These are phyloP conservation scores for Mormyrus lacerda DNA, from an alignment of 2,113 vertebrate species.

Conservation along the genomic window DNA sequence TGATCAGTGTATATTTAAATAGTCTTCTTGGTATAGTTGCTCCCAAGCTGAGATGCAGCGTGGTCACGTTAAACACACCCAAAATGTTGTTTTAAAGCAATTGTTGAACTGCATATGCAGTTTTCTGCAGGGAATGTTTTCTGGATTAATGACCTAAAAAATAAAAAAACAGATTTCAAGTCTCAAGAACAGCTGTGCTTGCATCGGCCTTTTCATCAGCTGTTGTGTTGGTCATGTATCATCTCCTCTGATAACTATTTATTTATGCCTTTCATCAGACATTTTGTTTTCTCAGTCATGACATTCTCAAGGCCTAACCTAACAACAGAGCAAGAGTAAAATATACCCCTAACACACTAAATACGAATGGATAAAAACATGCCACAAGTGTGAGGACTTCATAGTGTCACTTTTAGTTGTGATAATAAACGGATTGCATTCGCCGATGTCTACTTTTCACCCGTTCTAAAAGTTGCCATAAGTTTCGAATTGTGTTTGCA, in stretches of 20 bases:
- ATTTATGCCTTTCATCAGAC: background rate
- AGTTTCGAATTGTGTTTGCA: background rate
- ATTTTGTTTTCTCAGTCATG: background rate
- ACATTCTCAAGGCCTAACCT: background rate
- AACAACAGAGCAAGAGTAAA: background rate
- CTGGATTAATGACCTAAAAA: background rate
- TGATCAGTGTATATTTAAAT: background rate
- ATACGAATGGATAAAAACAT: background rate
- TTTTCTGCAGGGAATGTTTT: background rate
- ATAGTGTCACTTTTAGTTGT: background rate
- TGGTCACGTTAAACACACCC: background rate
- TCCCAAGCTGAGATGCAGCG: background rate
- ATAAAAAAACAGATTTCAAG: background rate
- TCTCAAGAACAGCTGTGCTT: background rate
- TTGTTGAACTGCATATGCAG: background rate
- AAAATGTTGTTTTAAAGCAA: background rate
- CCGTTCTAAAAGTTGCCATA: background rate
- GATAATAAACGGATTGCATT: background rate
- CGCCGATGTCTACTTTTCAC: background rate
- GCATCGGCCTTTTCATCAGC: background rate
- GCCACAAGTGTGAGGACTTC: background rate
- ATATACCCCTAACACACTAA: background rate
- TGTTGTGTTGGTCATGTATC: background rate
- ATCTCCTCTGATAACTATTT: background rate
- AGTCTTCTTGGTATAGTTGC: too few relatives aligned